Evolutionary conservation across 2,888 invertebrate species (phyloP), one percentile per base, ranked within the genome.

Genomic region (Tetramorium bicarinatum): DNA sequence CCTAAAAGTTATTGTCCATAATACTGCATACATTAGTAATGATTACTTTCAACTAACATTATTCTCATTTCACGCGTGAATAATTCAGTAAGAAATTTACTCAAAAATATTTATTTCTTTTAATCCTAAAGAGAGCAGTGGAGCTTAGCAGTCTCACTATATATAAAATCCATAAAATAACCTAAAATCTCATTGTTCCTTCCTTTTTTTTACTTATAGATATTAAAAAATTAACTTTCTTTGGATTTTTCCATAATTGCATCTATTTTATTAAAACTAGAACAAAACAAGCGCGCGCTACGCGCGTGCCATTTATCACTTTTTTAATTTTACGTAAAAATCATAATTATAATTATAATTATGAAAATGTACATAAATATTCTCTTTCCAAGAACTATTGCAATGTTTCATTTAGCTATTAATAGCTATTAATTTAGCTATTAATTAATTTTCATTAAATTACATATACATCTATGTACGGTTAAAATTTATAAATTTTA

Each of bases 31-130:
- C 7, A 29, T 15, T 11, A 59, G 18, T 47, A 47, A 56, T 25
- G 8, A 66, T 47, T 62, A 8, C 59, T 79, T 62, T 47, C 47
- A 69, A 54, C 4, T 29, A 25, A 66, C 13, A 56, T n/a, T 56
- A 8, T 34, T 71, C 13, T 34, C 18, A 54, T n/a, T 47, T 13
- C 15, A 8, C 29, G 29, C 29, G 29, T 2, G n/a, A 34, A 8
- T 15, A 52, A 74, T 61, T 25, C 2, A 3, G 8, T 64, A 13
- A 67, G 47, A 29, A 34, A 15, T 34, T 75, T 18, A 18, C 4
- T 21, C 13, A n/a, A 29, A 21, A 54, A 13, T 38, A 52, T 76
- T 66, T 41, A 18, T 41, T 66, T 66, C 1, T 76, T 76, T 18
- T 49, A 52, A 76, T 18, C 4, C 7, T 54, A 34, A 47, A 38